Conservation (phyloP, 2,797 vertebrate species). For the Diceros bicornis region DNA sequence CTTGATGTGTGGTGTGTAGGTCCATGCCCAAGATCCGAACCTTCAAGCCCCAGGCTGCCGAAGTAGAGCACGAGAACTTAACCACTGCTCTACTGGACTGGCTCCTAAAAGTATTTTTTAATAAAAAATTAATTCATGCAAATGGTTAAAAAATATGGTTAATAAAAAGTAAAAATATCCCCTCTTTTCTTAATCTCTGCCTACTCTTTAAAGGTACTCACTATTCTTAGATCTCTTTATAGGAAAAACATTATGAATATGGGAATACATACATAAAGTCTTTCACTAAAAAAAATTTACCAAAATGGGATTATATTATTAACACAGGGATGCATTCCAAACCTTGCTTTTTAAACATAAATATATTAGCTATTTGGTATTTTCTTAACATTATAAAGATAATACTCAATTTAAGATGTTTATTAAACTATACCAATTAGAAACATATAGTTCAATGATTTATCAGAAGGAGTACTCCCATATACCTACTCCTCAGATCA, state of each 20-base stretch:
- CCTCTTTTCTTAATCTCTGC: not conserved
- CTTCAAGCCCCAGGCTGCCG: too few species aligned
- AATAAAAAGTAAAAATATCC: not conserved
- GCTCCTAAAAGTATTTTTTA: not conserved
- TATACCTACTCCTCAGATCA: not conserved
- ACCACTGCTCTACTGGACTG: too few species aligned
- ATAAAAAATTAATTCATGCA: not conserved
- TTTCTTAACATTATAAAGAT: not conserved
- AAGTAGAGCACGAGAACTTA: too few species aligned
- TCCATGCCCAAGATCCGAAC: too few species aligned
- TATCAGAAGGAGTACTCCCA: not conserved
- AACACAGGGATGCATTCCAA: not conserved
- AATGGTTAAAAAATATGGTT: not conserved
- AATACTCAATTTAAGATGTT: not conserved
- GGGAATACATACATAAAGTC: not conserved
- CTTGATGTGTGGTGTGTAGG: too few species aligned
- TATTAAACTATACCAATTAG: not conserved
- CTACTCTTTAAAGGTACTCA: not conserved
- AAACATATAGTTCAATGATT: slow-evolving; percentile 12
- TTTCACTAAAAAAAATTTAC: not conserved
- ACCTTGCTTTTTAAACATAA: slow-evolving; percentile 20
- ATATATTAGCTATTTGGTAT: not conserved
- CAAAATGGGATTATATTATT: not conserved
- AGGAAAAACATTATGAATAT: not conserved
- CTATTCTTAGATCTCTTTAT: not conserved